Conservation (phyloP, 2,797 vertebrate species). For the Tinamus major region DNA sequence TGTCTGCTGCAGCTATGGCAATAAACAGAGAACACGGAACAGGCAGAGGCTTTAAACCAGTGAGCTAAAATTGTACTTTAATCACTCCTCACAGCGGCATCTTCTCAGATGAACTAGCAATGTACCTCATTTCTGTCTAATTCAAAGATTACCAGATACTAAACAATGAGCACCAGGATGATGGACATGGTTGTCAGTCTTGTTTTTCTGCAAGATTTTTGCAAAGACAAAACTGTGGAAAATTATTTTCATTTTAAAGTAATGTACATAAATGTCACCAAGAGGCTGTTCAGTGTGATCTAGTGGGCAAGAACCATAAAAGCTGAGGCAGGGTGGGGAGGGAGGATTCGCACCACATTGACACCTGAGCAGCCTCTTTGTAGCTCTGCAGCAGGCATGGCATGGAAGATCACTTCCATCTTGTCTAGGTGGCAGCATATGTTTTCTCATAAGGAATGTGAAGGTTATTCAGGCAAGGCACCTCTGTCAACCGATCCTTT, state of each 20-base stretch:
- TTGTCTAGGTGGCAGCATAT: conserved; percentile 38
- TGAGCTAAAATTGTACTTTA: background rate
- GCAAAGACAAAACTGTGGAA: background rate
- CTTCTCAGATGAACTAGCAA: background rate
- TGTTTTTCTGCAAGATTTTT: background rate
- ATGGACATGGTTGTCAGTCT: background rate
- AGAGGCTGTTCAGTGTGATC: background rate
- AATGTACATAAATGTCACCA: background rate
- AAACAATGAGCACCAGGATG: background rate
- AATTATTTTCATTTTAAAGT: background rate
- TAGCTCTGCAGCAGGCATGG: conserved; percentile 11
- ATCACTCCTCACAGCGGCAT: background rate
- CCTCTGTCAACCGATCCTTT: conserved; percentile 64
- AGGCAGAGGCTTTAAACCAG: background rate
- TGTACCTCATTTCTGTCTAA: background rate
- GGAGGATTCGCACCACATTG: background rate
- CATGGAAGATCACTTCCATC: conserved; percentile 29
- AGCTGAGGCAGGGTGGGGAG: background rate
- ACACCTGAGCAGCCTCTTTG: conserved; percentile 29
- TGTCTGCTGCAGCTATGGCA: background rate
- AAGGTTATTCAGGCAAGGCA: conserved; percentile 55
- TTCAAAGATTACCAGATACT: background rate
- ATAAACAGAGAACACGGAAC: background rate
- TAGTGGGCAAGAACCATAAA: background rate
- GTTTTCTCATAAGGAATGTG: conserved; percentile 61